A percentile compares a stretch with the other conserved stretches of the same genome.
Evolutionary conservation across 2,113 vertebrate genomes (phyloP).

Genomic region (Daphoenositta chrysoptera): DNA sequence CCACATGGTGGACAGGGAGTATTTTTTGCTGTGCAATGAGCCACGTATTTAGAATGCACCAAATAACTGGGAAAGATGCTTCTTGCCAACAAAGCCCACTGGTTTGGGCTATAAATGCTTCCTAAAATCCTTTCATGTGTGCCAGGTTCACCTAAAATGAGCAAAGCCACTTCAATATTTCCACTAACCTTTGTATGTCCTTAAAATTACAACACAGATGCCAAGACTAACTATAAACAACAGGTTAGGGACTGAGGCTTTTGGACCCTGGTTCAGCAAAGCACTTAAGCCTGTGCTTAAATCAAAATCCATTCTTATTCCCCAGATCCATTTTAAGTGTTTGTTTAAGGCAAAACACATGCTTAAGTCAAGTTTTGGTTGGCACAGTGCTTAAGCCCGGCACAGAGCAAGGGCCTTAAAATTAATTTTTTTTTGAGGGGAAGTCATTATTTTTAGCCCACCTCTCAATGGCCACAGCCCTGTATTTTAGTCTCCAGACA

Average conservation of each 20-base stretch:
- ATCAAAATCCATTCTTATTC: background rate
- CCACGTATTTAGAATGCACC: conserved; percentile 20
- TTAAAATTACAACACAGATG: background rate
- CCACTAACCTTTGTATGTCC: background rate
- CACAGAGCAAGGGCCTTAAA: background rate
- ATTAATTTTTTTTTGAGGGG: background rate
- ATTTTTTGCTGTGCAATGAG: conserved; percentile 3
- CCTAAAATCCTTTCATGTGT: background rate
- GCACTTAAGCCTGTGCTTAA: background rate
- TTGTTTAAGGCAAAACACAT: background rate
- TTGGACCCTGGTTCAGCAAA: background rate
- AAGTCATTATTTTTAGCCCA: conserved; percentile 44
- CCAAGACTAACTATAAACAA: background rate
- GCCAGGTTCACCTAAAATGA: background rate
- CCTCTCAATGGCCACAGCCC: background rate
- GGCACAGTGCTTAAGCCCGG: background rate
- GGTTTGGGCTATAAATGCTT: conserved; percentile 10
- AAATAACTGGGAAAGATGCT: conserved; percentile 5
- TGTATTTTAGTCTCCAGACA: background rate
- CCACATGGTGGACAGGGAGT: background rate
- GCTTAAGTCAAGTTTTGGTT: background rate
- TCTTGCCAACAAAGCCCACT: background rate
- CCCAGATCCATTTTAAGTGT: background rate
- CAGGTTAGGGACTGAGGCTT: background rate
- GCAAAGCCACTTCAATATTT: background rate